Conservation (phyloP, 1,140 invertebrate genomes). For the Gryllus bimaculatus region DNA sequence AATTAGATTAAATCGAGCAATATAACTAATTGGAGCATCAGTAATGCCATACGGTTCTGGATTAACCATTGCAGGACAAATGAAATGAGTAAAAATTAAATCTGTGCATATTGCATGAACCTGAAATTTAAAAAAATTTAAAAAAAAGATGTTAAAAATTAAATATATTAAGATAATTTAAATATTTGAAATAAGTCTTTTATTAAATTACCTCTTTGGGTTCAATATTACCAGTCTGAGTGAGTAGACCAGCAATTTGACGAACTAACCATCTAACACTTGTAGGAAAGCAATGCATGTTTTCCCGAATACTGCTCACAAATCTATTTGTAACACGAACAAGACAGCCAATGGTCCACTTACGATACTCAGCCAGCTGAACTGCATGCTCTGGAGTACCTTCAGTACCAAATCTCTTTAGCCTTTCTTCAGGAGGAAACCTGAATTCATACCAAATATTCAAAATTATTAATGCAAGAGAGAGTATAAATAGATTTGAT, state of each 20-base stretch:
- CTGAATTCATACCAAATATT: slow-evolving; percentile 30
- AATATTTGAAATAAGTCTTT: neutral
- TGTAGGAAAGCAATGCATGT: slow-evolving; percentile 86
- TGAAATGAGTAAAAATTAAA: slow-evolving; percentile 86
- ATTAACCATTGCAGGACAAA: slow-evolving; percentile 93
- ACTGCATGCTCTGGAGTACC: slow-evolving; percentile 56
- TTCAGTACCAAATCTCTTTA: slow-evolving; percentile 70
- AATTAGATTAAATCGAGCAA: slow-evolving; percentile 86
- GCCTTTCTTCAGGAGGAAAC: slow-evolving; percentile 57
- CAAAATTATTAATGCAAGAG: neutral
- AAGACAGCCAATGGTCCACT: slow-evolving; percentile 70
- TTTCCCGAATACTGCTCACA: slow-evolving; percentile 72
- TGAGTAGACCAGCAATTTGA: slow-evolving; percentile 61
- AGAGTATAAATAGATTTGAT: neutral
- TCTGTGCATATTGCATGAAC: slow-evolving; percentile 78
- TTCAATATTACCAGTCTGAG: slow-evolving; percentile 50
- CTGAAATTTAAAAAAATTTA: slow-evolving; percentile 40
- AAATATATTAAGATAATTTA: neutral
- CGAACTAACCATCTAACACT: slow-evolving; percentile 67
- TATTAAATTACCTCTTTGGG: slow-evolving; percentile 46
- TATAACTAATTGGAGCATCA: slow-evolving; percentile 83
- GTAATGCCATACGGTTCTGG: slow-evolving; percentile 94
- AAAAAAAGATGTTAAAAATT: neutral
- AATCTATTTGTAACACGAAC: slow-evolving; percentile 72
- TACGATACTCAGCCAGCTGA: slow-evolving; percentile 65